Evolutionary conservation across 1,140 invertebrate species (phyloP), one percentile per base, ranked within the genome.

Genomic region (Achatina immaculata): DNA sequence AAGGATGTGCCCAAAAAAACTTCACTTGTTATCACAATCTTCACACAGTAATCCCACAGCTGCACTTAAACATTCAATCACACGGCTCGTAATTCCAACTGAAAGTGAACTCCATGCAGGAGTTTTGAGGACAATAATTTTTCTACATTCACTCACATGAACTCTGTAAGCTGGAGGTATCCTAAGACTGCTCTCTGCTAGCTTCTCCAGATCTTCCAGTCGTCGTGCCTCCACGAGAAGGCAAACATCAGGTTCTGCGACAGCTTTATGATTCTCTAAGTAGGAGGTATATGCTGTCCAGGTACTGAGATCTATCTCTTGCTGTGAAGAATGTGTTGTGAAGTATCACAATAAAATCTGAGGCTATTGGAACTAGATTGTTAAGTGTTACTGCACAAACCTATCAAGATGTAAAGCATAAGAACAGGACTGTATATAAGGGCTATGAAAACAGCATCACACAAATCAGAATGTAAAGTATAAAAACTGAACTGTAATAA

Each of bases 241-340:
- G 34, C 28, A 75, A 31, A 75, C 38, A 28, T 75, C 28, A 28
- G 73, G 45, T 7, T 58, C 36, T 55, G 45, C 21, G 1, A 62
- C 45, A 31, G 16, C 7, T 28, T 19, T 58, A 48, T 31, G 73
- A 75, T 1, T 28, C 21, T 75, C 45, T 62, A 75, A 38, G 34
- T 75, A 75, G 6, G 73, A 75, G 16, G 73, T 75, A 28, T 75
- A 75, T 7, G 73, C 43, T 7, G 73, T 75, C 73, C 73, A 75
- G 34, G 73, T n/a, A 40, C 73, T 75, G n/a, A 75, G 73, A 34
- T 75, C 73, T 19, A 75, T 28, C 48, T 75, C 48, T 34, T 75
- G 48, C 73, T 75, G 73, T 45, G 7, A 72, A 7, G 31, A 66
- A 66, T 9, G 31, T 9, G 31, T 14, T 51, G 11, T 24, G 24